Evolutionary conservation across 2,113 vertebrate species (phyloP).

Genomic region (Pitta sordida): DNA sequence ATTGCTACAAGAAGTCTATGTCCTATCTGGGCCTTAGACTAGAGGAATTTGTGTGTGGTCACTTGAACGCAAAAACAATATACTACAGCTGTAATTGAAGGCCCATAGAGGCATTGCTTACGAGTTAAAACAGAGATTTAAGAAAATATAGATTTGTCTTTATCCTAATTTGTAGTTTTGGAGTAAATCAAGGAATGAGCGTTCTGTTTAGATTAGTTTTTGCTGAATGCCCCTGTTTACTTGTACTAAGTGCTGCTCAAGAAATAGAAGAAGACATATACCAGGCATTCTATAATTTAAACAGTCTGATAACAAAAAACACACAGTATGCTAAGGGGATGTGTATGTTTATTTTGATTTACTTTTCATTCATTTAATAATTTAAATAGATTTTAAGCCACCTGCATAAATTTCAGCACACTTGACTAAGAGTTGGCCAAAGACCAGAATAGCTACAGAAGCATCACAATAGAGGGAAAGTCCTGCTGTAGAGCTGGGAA

Average conservation of each 20-base stretch:
- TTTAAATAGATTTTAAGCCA: slow-evolving; percentile 46
- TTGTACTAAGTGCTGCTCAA: slow-evolving; percentile 22
- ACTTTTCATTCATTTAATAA: slow-evolving; percentile 32
- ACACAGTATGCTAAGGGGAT: background rate
- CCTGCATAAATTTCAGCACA: slow-evolving; percentile 30
- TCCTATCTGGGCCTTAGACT: background rate
- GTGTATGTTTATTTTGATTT: slow-evolving; percentile 37
- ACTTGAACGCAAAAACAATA: background rate
- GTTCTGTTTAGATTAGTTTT: slow-evolving; percentile 41
- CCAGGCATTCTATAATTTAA: slow-evolving; percentile 47
- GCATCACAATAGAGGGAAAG: background rate
- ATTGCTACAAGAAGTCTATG: background rate
- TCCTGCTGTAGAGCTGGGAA: background rate
- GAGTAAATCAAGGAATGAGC: slow-evolving; percentile 36
- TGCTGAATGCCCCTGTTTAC: slow-evolving; percentile 36
- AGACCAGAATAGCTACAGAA: background rate
- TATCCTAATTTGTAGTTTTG: slow-evolving; percentile 21
- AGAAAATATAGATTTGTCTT: slow-evolving; percentile 43
- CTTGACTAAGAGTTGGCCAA: slow-evolving; percentile 10
- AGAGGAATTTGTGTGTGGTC: slow-evolving; percentile 34
- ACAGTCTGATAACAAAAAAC: slow-evolving; percentile 40
- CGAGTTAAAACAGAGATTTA: slow-evolving; percentile 9
- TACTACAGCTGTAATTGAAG: background rate
- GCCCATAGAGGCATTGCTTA: background rate
- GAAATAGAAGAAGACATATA: slow-evolving; percentile 42